phyloP scores from a whole-genome alignment of 1,140 invertebrate species.

The Drosophila sulfurigaster region DNA sequence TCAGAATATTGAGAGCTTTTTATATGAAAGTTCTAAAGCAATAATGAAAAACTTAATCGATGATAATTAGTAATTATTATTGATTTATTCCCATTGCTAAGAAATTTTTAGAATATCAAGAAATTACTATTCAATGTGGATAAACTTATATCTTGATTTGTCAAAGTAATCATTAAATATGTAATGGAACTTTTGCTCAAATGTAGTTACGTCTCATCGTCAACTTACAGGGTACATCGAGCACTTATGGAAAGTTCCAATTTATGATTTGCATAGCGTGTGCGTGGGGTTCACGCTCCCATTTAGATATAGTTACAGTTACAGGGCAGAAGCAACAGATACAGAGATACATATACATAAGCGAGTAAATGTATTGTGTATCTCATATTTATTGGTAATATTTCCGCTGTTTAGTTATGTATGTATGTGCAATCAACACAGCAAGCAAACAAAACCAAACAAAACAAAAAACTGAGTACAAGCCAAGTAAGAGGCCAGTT shows the following conservation, averaged over 20 bases:
- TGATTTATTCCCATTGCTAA: no score
- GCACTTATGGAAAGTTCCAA: conserved; percentile 24
- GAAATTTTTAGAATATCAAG: no score
- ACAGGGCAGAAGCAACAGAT: background rate
- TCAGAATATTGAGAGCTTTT: no score
- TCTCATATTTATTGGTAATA: conserved; percentile 49
- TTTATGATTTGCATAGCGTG: conserved; percentile 20
- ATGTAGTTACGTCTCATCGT: background rate
- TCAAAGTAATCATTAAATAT: background rate
- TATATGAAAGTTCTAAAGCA: no score
- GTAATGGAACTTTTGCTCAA: background rate
- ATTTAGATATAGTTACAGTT: background rate
- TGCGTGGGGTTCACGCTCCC: background rate
- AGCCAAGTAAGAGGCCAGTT: conserved; percentile 11
- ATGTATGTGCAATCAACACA: conserved; percentile 36
- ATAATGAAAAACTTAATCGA: no score
- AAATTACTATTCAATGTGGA: no score
- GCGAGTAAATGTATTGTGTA: conserved; percentile 25
- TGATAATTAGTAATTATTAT: no score
- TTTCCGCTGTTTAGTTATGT: conserved; percentile 44
- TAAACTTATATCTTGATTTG: no score
- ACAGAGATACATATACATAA: conserved; percentile 9
- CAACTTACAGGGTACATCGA: background rate
- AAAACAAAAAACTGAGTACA: background rate
- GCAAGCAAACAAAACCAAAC: conserved; percentile 36